Percentiles rank a stretch among this genome's conserved stretches.
Conservation (phyloP, 2,888 invertebrate genomes). For the Noctua fimbriata region DNA sequence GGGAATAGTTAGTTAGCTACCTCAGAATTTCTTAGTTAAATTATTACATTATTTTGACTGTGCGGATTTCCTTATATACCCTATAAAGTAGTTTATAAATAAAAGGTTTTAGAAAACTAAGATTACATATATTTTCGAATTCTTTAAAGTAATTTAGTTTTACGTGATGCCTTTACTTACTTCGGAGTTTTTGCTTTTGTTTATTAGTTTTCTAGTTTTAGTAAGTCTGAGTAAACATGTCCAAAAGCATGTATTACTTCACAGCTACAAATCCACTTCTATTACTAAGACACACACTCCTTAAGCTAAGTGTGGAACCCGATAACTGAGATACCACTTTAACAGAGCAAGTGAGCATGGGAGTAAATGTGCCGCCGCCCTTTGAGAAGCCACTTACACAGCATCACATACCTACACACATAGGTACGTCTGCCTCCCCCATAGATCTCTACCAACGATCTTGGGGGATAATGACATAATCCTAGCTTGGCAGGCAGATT, state of each 20-base stretch:
- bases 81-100: constrained; percentile 2
- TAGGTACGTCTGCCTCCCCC: constrained; percentile 41
- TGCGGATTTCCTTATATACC: constrained; percentile 17
- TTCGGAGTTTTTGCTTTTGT: background rate
- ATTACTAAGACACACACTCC: constrained; percentile 46
- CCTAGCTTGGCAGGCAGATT: constrained; percentile 65
- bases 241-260: constrained; percentile 10
- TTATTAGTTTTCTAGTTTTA: background rate
- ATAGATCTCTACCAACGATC: constrained; percentile 57
- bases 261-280: constrained; percentile 36
- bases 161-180: background rate
- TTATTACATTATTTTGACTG: constrained; percentile 7
- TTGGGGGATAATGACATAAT: constrained; percentile 61
- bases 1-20: constrained; percentile 26
- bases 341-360: constrained; percentile 52
- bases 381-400: constrained; percentile 59
- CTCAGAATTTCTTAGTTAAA: constrained; percentile 16
- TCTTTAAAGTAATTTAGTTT: background rate
- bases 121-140: background rate
- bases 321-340: constrained; percentile 59
- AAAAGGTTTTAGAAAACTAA: background rate
- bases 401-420: constrained; percentile 27
- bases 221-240: background rate
- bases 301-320: constrained; percentile 51
- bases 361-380: constrained; percentile 52